Conservation (phyloP, 2,888 invertebrate species). For the Eristalis tenax region DNA sequence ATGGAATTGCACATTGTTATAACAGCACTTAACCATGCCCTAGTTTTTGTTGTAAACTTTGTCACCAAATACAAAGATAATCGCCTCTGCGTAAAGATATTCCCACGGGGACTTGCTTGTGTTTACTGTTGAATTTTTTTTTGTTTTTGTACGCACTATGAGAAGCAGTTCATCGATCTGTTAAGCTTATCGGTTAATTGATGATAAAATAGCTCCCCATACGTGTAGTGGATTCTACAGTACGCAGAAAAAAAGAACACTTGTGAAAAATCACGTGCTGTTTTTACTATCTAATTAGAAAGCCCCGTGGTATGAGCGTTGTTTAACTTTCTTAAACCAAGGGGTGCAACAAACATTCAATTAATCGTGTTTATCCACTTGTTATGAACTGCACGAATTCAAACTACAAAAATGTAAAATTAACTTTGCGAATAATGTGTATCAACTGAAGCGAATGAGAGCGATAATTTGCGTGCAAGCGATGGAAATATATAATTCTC, state of each 20-base stretch:
- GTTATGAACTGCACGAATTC: neutral
- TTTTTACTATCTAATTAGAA: constrained; percentile 27
- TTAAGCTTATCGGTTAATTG: constrained; percentile 51
- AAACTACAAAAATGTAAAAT: neutral
- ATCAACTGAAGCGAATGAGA: neutral
- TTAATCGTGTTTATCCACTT: neutral
- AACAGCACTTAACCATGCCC: neutral
- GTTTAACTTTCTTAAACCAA: neutral
- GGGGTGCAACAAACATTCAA: neutral
- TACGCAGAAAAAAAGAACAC: neutral
- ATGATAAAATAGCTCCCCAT: constrained; percentile 29
- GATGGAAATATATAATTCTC: neutral
- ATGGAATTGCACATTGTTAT: neutral
- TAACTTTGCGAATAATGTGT: neutral
- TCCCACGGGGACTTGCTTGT: constrained; percentile 14
- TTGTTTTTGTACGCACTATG: neutral
- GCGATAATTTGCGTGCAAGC: neutral
- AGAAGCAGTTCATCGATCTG: constrained; percentile 57
- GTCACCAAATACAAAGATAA: neutral
- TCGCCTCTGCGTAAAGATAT: neutral
- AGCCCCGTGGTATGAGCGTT: constrained; percentile 3
- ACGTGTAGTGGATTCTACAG: neutral
- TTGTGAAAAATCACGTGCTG: constrained; percentile 58
- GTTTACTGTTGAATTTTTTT: constrained; percentile 2
- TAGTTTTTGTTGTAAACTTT: neutral